phyloP scores from a whole-genome alignment of 2,113 vertebrate genomes.

The Neolamprologus fasciatus region DNA sequence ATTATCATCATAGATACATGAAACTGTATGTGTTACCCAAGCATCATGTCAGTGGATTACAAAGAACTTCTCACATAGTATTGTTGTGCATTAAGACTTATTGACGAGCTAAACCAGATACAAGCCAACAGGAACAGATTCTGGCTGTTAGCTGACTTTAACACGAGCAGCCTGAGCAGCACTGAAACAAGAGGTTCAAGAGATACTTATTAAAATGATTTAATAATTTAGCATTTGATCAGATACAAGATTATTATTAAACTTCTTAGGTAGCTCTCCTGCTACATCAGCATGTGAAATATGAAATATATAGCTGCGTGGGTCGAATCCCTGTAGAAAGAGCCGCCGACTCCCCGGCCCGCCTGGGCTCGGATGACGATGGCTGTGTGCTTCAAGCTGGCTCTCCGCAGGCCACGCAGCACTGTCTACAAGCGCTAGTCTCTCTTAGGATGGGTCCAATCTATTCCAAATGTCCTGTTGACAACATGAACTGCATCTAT shows the following conservation, averaged over 20 bases:
- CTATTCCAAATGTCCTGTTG: background rate
- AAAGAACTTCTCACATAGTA: accelerated
- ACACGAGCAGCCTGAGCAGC: background rate
- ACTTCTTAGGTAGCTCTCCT: background rate
- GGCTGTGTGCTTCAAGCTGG: background rate
- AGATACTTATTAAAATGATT: background rate
- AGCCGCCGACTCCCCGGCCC: background rate
- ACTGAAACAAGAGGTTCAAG: background rate
- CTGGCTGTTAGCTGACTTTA: background rate
- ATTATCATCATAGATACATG: background rate
- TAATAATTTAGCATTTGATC: background rate
- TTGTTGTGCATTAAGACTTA: background rate
- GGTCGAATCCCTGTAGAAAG: background rate
- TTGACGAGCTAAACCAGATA: background rate
- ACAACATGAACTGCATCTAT: constrained; percentile 5
- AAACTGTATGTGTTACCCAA: background rate
- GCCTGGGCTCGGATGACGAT: background rate
- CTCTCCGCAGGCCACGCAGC: background rate
- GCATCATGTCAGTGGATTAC: background rate
- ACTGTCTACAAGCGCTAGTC: background rate
- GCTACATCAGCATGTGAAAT: background rate
- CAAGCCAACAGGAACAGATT: background rate
- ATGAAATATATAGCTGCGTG: background rate
- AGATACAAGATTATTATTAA: background rate
- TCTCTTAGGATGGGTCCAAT: background rate